A percentile compares a stretch with the other conserved stretches of the same genome.
These are phyloP conservation scores for Puffinus mauretanicus DNA, from an alignment of 2,113 vertebrate genomes.

Conservation along the genomic window DNA sequence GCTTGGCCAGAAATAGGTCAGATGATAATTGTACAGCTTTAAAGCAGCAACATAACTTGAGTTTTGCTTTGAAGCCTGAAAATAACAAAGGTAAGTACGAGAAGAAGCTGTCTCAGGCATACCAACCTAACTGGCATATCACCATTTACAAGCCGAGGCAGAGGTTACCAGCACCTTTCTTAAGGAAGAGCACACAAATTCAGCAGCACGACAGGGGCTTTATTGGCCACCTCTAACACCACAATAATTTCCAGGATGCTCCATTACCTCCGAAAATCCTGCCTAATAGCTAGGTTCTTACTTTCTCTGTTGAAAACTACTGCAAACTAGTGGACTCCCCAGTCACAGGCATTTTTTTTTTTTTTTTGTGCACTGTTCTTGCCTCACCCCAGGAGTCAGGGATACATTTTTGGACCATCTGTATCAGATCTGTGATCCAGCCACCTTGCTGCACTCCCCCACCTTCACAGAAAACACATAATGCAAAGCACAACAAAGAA, in stretches of 20 bases:
- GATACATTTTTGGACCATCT: neutral
- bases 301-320: neutral
- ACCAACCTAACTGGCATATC: neutral
- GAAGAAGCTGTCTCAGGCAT: neutral
- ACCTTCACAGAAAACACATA: neutral
- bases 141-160: neutral
- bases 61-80: conserved; percentile 3
- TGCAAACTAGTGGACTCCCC: neutral
- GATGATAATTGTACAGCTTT: neutral
- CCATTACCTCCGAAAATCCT: neutral
- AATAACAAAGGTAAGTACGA: neutral
- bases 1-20: neutral
- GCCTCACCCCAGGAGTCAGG: neutral
- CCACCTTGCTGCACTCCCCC: fast-evolving
- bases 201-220: neutral
- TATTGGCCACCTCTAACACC: neutral
- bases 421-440: neutral
- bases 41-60: neutral
- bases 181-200: neutral
- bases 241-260: neutral
- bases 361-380: neutral
- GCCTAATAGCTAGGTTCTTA: neutral
- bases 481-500: neutral
- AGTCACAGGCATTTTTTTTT: neutral
- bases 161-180: neutral